Evolutionary conservation across 2,888 invertebrate genomes (phyloP).

Genomic region (Phalangium opilio): DNA sequence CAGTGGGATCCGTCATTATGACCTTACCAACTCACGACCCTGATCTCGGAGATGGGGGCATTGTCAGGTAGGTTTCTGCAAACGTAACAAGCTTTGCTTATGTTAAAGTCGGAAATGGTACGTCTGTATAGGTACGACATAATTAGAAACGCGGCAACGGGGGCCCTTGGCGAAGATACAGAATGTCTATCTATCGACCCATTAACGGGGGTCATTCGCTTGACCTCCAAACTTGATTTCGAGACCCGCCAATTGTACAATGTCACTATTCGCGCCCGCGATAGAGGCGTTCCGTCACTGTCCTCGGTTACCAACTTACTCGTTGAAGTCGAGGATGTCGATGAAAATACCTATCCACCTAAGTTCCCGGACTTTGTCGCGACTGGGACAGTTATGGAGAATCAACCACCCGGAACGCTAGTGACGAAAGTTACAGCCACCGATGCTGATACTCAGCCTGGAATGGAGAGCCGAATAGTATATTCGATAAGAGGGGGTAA

Average conservation of each 20-base stretch:
- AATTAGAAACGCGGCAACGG: conserved; percentile 31
- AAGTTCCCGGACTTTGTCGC: conserved; percentile 61
- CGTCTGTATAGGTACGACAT: too few relatives aligned
- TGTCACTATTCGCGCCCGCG: conserved; percentile 65
- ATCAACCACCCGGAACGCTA: conserved; percentile 54
- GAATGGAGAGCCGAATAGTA: conserved; percentile 61
- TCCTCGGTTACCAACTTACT: conserved; percentile 58
- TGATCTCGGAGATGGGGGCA: conserved; percentile 67
- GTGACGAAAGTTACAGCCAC: conserved; percentile 61
- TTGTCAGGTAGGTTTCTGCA: conserved; percentile 53
- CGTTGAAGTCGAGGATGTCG: conserved; percentile 74
- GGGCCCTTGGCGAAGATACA: conserved; percentile 34
- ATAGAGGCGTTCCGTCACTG: conserved; percentile 57
- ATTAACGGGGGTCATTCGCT: conserved; percentile 68
- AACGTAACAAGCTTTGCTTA: too few relatives aligned
- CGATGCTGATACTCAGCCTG: conserved; percentile 49
- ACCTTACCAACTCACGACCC: conserved; percentile 68
- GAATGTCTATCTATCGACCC: conserved; percentile 63
- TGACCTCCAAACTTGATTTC: conserved; percentile 62
- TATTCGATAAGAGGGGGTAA: conserved; percentile 78
- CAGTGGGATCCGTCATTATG: conserved; percentile 69
- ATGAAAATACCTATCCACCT: conserved; percentile 76
- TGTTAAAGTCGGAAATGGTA: too few relatives aligned
- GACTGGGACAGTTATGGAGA: conserved; percentile 48
- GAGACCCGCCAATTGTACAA: conserved; percentile 79